Percentiles rank a stretch among this genome's conserved stretches.
Evolutionary conservation across 2,888 invertebrate genomes (phyloP).

Genomic region (Conus canariensis): DNA sequence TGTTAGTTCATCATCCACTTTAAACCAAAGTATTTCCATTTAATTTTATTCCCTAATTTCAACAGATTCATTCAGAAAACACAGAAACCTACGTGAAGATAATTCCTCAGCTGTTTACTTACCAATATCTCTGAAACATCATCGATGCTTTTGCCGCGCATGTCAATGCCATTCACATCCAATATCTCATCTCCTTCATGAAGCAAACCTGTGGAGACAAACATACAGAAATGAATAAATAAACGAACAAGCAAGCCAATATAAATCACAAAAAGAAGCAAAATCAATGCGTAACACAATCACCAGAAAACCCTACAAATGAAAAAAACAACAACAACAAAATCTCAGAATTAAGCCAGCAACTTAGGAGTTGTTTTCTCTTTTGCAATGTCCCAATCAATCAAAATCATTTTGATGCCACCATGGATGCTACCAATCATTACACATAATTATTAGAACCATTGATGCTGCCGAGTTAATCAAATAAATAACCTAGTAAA

Average conservation of each 20-base stretch:
- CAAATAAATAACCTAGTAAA: too few relatives aligned
- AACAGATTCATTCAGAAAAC: too few relatives aligned
- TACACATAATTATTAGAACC: too few relatives aligned
- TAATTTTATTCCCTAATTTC: too few relatives aligned
- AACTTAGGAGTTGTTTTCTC: not conserved
- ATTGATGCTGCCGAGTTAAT: too few relatives aligned
- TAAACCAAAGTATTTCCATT: too few relatives aligned
- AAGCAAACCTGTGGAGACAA: conserved; percentile 81
- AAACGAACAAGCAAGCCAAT: not conserved
- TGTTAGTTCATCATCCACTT: too few relatives aligned
- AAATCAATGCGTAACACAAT: too few relatives aligned
- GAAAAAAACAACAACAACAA: not conserved
- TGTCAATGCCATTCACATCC: conserved; percentile 95
- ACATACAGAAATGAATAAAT: not conserved
- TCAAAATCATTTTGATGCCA: too few relatives aligned
- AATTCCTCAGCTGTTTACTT: conserved; percentile 46
- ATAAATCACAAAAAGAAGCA: not conserved
- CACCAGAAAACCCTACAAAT: not conserved
- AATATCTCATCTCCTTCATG: conserved; percentile 98
- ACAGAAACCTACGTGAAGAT: too few relatives aligned
- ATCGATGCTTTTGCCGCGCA: conserved; percentile 97
- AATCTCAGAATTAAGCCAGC: not conserved
- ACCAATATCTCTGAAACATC: conserved; percentile 96
- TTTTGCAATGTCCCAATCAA: too few relatives aligned
- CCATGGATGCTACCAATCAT: not conserved